phyloP scores from a whole-genome alignment of 2,113 vertebrate genomes.

The Chloebia gouldiae region DNA sequence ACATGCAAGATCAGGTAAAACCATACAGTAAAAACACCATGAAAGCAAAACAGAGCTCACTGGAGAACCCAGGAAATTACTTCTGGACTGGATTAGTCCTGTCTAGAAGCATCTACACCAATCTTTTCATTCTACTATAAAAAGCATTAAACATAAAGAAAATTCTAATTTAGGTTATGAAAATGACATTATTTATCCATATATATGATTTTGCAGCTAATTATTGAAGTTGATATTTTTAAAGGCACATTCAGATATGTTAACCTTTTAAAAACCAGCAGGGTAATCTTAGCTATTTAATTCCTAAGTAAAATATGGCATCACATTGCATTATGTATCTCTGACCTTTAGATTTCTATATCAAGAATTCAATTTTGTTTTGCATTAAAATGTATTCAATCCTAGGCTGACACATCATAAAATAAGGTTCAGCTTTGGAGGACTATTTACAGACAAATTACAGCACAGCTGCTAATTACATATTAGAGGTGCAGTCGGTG shows the following conservation, averaged over 20 bases:
- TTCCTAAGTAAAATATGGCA: background rate
- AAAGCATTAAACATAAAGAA: background rate
- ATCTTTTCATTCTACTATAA: background rate
- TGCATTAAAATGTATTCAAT: background rate
- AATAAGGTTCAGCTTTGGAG: background rate
- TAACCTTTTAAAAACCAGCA: slow-evolving; percentile 10
- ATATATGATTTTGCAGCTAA: background rate
- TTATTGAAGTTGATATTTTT: background rate
- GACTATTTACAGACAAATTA: background rate
- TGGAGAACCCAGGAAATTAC: background rate
- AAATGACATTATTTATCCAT: background rate
- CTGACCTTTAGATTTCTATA: background rate
- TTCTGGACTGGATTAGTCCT: background rate
- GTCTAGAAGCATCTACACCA: background rate
- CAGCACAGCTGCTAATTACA: background rate
- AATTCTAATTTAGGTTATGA: background rate
- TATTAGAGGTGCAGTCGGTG: background rate
- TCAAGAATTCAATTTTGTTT: background rate
- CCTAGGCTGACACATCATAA: background rate
- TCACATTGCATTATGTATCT: background rate
- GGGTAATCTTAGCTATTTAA: background rate
- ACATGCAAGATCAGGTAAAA: background rate
- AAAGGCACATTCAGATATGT: background rate
- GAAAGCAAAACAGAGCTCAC: background rate
- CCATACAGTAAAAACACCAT: background rate